Conservation (phyloP, 2,888 invertebrate species). For the Drosophila prolongata region DNA sequence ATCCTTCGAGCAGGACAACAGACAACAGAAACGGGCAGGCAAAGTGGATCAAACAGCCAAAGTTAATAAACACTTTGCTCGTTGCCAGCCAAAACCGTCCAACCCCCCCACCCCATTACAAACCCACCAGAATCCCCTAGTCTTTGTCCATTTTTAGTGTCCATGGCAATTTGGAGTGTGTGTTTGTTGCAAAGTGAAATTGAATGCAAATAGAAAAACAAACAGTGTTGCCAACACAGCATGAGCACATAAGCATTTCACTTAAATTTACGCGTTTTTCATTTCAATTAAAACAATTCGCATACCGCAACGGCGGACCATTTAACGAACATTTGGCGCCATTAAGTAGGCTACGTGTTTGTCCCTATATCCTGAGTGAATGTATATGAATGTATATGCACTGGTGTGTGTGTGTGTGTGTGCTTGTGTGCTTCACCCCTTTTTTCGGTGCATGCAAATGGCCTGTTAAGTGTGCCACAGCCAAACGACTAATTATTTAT, state of each 20-base stretch:
- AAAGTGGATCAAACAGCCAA: slow-evolving; percentile 78
- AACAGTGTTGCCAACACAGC: slow-evolving; percentile 20
- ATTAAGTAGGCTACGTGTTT: slow-evolving; percentile 69
- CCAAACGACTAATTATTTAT: slow-evolving; percentile 69
- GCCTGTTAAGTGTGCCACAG: slow-evolving; percentile 54
- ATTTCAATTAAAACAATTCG: slow-evolving; percentile 76
- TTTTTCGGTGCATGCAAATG: slow-evolving; percentile 67
- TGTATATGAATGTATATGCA: slow-evolving; percentile 1
- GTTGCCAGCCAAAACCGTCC: slow-evolving; percentile 10
- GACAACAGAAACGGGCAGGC: slow-evolving; percentile 51
- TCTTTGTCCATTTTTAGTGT: slow-evolving; percentile 54
- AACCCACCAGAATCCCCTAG: neutral
- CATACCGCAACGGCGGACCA: slow-evolving; percentile 36
- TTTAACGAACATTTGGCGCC: slow-evolving; percentile 58
- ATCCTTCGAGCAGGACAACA: slow-evolving; percentile 25
- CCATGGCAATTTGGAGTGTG: slow-evolving; percentile 69
- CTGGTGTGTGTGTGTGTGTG: neutral
- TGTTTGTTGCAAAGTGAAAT: slow-evolving; percentile 73
- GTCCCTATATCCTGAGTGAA: slow-evolving; percentile 1
- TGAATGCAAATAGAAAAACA: slow-evolving; percentile 78
- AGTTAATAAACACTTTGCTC: slow-evolving; percentile 74
- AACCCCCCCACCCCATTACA: no score
- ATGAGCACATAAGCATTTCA: slow-evolving; percentile 48
- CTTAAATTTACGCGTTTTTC: slow-evolving; percentile 77
- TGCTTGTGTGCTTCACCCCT: slow-evolving; percentile 17